Conservation (phyloP, 2,888 invertebrate species). For the Helobdella robusta region DNA sequence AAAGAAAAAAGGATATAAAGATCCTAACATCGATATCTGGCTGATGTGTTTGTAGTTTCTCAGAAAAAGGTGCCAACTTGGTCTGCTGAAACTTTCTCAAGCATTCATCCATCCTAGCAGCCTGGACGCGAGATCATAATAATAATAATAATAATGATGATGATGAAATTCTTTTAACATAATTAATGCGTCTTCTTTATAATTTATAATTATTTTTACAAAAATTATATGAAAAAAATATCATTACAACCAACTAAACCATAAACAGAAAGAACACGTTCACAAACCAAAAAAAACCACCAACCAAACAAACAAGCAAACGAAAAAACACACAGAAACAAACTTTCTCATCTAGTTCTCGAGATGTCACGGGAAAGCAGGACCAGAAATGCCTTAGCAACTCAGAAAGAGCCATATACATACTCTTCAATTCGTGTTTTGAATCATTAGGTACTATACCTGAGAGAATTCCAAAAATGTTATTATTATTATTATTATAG, state of each 20-base stretch:
- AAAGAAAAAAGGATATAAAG: not conserved
- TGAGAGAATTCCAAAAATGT: not conserved
- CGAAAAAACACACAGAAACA: too few relatives aligned
- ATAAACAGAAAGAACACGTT: too few relatives aligned
- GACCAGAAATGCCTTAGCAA: constrained; percentile 87
- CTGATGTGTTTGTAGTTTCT: constrained; percentile 38
- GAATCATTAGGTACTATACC: constrained; percentile 62
- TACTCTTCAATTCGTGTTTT: constrained; percentile 69
- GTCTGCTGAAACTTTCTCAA: constrained; percentile 76
- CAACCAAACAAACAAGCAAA: too few relatives aligned
- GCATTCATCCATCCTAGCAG: constrained; percentile 78
- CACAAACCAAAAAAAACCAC: too few relatives aligned
- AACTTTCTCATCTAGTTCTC: constrained; percentile 62
- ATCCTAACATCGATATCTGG: constrained; percentile 21
- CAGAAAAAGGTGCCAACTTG: constrained; percentile 57
- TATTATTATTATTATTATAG: not conserved
- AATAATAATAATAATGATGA: too few relatives aligned
- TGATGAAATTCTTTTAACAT: too few relatives aligned
- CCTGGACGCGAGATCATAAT: too few relatives aligned
- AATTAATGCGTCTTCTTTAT: too few relatives aligned
- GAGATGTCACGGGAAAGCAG: constrained; percentile 71
- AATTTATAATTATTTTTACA: too few relatives aligned
- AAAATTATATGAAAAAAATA: too few relatives aligned
- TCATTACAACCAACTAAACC: too few relatives aligned
- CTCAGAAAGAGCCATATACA: constrained; percentile 79